Percentiles rank a stretch among this genome's conserved stretches.
These are phyloP conservation scores for Sebastes vulpes DNA, from an alignment of 2,797 vertebrate genomes.

Conservation along the genomic window DNA sequence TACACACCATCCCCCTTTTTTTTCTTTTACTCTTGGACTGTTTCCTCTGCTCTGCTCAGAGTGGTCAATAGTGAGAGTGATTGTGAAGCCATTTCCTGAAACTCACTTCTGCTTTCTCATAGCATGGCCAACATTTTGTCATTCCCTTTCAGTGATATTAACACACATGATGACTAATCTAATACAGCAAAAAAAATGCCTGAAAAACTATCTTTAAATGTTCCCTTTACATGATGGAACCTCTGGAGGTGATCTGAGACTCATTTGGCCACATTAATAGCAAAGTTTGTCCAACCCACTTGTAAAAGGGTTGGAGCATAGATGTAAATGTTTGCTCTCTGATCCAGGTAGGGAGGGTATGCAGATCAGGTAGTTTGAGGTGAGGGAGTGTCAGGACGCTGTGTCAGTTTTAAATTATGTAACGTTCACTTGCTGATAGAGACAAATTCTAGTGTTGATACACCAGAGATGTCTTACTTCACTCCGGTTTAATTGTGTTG, in stretches of 20 bases:
- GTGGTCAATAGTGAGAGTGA: constrained; percentile 5
- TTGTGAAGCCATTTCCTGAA: constrained; percentile 23
- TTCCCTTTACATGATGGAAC: not conserved
- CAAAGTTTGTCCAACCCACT: not conserved
- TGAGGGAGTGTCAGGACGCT: not conserved
- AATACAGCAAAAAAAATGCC: not conserved
- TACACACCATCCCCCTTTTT: not conserved
- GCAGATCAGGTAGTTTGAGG: not conserved
- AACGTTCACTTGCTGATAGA: not conserved
- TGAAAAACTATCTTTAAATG: not conserved
- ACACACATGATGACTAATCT: not conserved
- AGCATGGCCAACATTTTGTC: not conserved
- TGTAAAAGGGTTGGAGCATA: not conserved
- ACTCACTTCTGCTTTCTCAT: constrained; percentile 38
- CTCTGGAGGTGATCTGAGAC: not conserved
- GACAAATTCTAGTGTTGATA: not conserved
- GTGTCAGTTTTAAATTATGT: not conserved
- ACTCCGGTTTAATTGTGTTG: not conserved
- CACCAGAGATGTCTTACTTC: not conserved
- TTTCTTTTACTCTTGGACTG: not conserved
- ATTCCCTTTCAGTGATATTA: not conserved
- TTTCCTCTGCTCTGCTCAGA: not conserved
- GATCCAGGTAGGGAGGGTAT: not conserved
- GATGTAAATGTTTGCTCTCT: not conserved
- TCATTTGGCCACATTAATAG: not conserved